Evolutionary conservation across 35 echinoderm and acorn worm species (phyloP).

Genomic region (Nesometra sesokonis): DNA sequence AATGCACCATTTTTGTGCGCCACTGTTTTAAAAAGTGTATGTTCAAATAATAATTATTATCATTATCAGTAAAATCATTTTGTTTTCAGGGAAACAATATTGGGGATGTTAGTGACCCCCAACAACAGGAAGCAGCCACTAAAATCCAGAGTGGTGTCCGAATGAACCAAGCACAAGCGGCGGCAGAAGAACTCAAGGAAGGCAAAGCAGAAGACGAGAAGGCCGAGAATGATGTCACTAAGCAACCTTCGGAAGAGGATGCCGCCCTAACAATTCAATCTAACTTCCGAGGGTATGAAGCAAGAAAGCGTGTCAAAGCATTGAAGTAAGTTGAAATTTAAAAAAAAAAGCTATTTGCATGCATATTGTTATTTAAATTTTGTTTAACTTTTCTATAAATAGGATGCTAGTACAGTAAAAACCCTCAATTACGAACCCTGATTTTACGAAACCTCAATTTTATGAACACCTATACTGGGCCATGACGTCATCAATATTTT

Average conservation of each 20-base stretch:
- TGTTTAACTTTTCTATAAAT: too few species aligned
- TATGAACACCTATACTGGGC: too few species aligned
- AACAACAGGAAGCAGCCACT: conserved; percentile 84
- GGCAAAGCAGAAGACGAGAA: conserved; percentile 15
- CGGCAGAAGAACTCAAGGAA: background rate
- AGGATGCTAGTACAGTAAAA: too few species aligned
- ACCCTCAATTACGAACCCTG: too few species aligned
- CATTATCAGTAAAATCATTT: background rate
- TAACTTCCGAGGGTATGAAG: conserved; percentile 66
- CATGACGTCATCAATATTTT: too few species aligned
- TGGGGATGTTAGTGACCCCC: conserved; percentile 85
- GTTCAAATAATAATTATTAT: background rate
- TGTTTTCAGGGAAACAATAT: conserved; percentile 59
- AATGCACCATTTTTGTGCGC: too few species aligned
- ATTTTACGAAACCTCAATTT: too few species aligned
- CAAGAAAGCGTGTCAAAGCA: conserved; percentile 65
- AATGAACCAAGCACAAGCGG: conserved; percentile 46
- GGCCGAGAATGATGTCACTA: conserved; percentile 8
- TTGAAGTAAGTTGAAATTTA: conserved; percentile 58
- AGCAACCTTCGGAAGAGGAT: conserved; percentile 31
- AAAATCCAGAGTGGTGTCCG: conserved; percentile 79
- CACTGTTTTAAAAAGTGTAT: background rate
- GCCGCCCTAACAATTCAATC: conserved; percentile 75
- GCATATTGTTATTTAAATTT: too few species aligned
- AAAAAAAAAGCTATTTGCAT: too few species aligned